Conservation (phyloP, 2,113 vertebrate species). For the Turdus rufiventris region DNA sequence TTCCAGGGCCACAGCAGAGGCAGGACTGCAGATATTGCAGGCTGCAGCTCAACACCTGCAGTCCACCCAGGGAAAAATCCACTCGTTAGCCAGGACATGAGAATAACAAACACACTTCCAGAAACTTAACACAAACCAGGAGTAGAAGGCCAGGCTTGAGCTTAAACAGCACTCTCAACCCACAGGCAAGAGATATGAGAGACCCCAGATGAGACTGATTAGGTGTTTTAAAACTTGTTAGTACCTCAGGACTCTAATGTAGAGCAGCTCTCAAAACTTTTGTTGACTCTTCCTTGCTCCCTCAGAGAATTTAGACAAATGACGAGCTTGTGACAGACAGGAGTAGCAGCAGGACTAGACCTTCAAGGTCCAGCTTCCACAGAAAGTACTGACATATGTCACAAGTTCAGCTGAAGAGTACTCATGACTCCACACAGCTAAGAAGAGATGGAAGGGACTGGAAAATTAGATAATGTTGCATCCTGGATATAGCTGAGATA, state of each 20-base stretch:
- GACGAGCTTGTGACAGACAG: background rate
- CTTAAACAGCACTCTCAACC: background rate
- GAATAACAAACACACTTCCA: background rate
- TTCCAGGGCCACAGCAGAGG: background rate
- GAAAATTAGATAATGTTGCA: background rate
- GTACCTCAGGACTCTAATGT: background rate
- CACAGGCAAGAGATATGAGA: background rate
- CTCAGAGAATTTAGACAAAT: background rate
- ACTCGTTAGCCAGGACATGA: accelerated
- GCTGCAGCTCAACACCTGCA: background rate
- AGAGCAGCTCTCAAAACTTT: background rate
- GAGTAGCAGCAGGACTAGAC: background rate
- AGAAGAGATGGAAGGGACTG: background rate
- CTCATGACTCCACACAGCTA: background rate
- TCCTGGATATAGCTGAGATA: background rate
- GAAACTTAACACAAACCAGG: background rate
- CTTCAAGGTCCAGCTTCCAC: background rate
- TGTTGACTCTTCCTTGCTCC: background rate
- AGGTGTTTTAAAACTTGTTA: background rate
- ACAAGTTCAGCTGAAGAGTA: background rate
- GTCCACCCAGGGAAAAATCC: background rate
- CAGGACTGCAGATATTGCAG: background rate
- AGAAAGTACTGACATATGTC: background rate
- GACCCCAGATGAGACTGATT: background rate
- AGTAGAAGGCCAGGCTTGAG: background rate